A percentile compares a stretch with the other conserved stretches of the same genome.
Conservation (phyloP, 2,888 invertebrate species). For the Cistogaster globosa region DNA sequence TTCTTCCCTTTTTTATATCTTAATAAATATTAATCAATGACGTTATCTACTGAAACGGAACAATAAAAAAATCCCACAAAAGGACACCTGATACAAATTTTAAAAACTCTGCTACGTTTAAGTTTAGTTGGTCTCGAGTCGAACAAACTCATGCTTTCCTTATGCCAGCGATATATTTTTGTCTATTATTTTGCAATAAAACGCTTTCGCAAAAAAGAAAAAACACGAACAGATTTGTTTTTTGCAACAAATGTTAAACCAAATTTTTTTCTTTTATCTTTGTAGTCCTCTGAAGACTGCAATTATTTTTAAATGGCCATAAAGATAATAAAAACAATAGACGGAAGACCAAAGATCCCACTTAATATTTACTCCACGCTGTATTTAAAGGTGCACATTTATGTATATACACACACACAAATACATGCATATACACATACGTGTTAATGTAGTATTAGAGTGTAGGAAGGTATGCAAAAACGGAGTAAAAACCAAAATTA, state of each 20-base stretch:
- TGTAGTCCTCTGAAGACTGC: slow-evolving; percentile 55
- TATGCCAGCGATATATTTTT: slow-evolving; percentile 29
- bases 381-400: not conserved
- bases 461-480: slow-evolving; percentile 9
- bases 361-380: slow-evolving; percentile 30
- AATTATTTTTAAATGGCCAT: slow-evolving; percentile 70
- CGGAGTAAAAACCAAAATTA: slow-evolving; percentile 57
- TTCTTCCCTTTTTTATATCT: not conserved
- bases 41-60: slow-evolving; percentile 36
- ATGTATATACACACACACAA: not conserved
- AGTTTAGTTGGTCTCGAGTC: not conserved
- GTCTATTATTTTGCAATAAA: not conserved
- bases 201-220: not conserved
- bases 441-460: not conserved
- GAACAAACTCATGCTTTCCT: slow-evolving; percentile 13
- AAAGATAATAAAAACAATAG: slow-evolving; percentile 62
- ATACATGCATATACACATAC: not conserved
- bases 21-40: slow-evolving; percentile 64
- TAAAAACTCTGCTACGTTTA: slow-evolving; percentile 30
- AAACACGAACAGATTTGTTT: slow-evolving; percentile 19
- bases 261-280: slow-evolving; percentile 8
- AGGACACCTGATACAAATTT: slow-evolving; percentile 64
- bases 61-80: slow-evolving; percentile 20
- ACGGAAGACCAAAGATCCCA: slow-evolving; percentile 13
- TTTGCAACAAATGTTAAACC: slow-evolving; percentile 8